A percentile compares a stretch with the other conserved stretches of the same genome.
phyloP scores from a whole-genome alignment of 2,113 vertebrate species.

The Antechinus flavipes region DNA sequence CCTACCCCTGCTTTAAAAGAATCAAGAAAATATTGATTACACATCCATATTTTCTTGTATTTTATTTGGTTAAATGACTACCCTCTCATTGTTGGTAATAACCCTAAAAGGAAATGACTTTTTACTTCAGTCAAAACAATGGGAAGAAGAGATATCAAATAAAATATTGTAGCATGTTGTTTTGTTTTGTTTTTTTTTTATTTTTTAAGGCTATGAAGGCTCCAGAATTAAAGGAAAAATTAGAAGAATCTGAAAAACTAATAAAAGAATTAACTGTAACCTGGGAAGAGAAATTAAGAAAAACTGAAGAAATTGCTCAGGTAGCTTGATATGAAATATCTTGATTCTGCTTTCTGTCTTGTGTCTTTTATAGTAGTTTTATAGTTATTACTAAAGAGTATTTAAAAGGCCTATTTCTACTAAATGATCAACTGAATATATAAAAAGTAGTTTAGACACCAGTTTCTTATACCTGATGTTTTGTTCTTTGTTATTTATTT shows the following conservation, averaged over 20 bases:
- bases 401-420: neutral
- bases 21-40: neutral
- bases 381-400: neutral
- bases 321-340: conserved; percentile 79
- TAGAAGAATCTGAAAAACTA: conserved; percentile 98
- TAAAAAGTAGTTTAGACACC: neutral
- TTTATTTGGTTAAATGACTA: conserved; percentile 37
- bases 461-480: neutral
- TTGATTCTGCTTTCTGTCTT: neutral
- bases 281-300: conserved; percentile 98
- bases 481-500: neutral
- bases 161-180: neutral
- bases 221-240: conserved; percentile 97
- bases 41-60: neutral
- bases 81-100: conserved; percentile 3
- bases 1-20: neutral
- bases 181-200: neutral
- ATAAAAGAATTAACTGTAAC: conserved; percentile 97
- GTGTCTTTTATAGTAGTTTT: neutral
- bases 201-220: conserved; percentile 94
- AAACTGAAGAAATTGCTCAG: conserved; percentile 98
- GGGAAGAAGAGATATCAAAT: conserved; percentile 28
- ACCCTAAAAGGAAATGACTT: neutral
- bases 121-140: neutral
- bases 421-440: neutral